Conservation (phyloP, 1,140 invertebrate genomes). For the Meloidogyne chitwoodi region DNA sequence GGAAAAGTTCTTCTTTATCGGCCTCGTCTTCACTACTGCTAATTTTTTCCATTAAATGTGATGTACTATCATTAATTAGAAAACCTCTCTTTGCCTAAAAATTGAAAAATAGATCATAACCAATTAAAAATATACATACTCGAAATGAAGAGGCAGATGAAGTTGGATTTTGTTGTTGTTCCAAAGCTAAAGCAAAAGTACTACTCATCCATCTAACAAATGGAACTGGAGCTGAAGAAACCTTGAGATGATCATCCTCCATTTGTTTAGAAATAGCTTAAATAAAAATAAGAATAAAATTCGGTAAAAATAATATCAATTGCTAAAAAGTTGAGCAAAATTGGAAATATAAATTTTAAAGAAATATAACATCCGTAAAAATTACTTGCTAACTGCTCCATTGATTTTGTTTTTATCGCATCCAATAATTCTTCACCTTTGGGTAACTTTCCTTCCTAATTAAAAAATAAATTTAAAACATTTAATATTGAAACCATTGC, state of each 20-base stretch:
- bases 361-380: background rate
- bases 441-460: slow-evolving; percentile 28
- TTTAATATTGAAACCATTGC: slow-evolving; percentile 15
- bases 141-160: background rate
- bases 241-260: background rate
- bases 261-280: slow-evolving; percentile 14
- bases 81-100: background rate
- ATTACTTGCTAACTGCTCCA: slow-evolving; percentile 29
- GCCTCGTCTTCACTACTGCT: slow-evolving; percentile 26
- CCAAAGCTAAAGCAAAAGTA: background rate
- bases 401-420: slow-evolving; percentile 28
- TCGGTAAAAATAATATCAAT: background rate
- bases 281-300: background rate
- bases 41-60: slow-evolving; percentile 24
- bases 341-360: background rate
- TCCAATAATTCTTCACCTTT: slow-evolving; percentile 29
- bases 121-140: background rate
- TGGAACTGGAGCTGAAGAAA: slow-evolving; percentile 1
- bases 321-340: background rate
- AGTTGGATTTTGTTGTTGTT: background rate
- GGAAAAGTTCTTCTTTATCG: slow-evolving; percentile 22
- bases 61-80: slow-evolving; percentile 6
- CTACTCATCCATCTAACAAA: slow-evolving; percentile 9
- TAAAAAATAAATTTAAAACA: background rate
- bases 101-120: background rate